Conservation (phyloP, 2,888 invertebrate species). For the Sylvicola cinctus region DNA sequence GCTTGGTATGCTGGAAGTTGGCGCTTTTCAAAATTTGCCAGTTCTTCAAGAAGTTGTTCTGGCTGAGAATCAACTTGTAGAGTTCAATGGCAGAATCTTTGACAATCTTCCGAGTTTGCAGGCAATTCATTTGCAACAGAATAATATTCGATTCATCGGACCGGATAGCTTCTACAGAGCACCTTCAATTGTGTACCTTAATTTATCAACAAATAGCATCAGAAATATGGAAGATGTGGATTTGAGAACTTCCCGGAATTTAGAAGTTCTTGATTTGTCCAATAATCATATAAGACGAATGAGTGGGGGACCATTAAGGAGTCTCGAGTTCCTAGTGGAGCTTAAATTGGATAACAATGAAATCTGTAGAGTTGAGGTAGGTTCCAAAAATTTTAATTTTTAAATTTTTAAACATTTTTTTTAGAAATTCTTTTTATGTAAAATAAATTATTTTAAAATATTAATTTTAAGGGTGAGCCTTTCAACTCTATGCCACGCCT, state of each 20-base stretch:
- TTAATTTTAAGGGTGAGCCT: conserved; percentile 35
- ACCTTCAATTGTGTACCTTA: conserved; percentile 58
- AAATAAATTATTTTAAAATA: not conserved
- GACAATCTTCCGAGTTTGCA: conserved; percentile 47
- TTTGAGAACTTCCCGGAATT: conserved; percentile 44
- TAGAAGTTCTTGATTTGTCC: conserved; percentile 72
- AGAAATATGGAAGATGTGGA: conserved; percentile 54
- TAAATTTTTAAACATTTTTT: not conserved
- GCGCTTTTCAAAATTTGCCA: conserved; percentile 47
- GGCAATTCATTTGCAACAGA: conserved; percentile 57
- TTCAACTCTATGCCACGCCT: conserved; percentile 69
- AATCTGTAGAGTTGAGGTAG: conserved; percentile 47
- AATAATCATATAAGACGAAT: conserved; percentile 53
- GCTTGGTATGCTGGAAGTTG: conserved; percentile 48
- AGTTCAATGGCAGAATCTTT: conserved; percentile 56
- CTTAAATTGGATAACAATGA: conserved; percentile 67
- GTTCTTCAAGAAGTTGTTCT: conserved; percentile 46
- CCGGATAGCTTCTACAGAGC: conserved; percentile 55
- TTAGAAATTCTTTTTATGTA: not conserved
- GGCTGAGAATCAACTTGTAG: conserved; percentile 49
- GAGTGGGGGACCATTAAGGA: conserved; percentile 42
- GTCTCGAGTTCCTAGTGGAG: conserved; percentile 73
- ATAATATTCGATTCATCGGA: conserved; percentile 50
- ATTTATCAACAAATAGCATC: conserved; percentile 65
- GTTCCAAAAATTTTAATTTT: not conserved